Conservation (phyloP, 2,113 vertebrate species). For the Nothobranchius kuhntae region DNA sequence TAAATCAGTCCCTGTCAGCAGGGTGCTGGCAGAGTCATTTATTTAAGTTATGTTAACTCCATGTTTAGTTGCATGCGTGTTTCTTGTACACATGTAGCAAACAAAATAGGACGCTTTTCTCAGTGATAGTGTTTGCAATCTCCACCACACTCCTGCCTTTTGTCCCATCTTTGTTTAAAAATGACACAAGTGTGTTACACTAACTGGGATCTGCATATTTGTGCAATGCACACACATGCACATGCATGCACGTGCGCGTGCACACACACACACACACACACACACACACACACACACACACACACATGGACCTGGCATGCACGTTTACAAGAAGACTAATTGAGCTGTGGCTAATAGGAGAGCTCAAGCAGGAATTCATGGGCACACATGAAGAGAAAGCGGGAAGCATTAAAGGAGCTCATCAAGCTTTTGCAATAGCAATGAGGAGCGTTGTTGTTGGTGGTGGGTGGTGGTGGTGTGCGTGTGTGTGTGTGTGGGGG, state of each 20-base stretch:
- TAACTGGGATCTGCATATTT: not conserved
- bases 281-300: too few species aligned
- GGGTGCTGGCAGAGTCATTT: not conserved
- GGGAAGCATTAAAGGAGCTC: conserved; percentile 56
- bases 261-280: not conserved
- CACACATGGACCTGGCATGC: conserved; percentile 5
- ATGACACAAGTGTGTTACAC: conserved; percentile 48
- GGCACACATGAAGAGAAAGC: conserved; percentile 48
- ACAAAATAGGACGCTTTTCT: conserved; percentile 37
- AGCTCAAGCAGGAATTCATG: conserved; percentile 26
- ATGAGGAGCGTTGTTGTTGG: conserved; percentile 39
- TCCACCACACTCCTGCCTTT: conserved; percentile 36
- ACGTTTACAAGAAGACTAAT: conserved; percentile 28
- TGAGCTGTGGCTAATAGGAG: conserved; percentile 42
- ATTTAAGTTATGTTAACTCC: conserved; percentile 11
- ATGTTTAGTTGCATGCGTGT: conserved; percentile 6
- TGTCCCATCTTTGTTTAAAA: conserved; percentile 61
- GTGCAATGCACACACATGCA: conserved; percentile 1
- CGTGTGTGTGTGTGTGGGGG: conserved; percentile 1
- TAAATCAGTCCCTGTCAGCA: conserved; percentile 17
- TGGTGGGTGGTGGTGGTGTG: conserved; percentile 40
- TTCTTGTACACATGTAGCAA: not conserved
- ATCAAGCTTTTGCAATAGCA: conserved; percentile 60
- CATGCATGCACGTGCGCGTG: not conserved
- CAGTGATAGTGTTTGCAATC: conserved; percentile 56